Percentiles rank a stretch among this genome's conserved stretches.
Conservation (phyloP, 1,140 invertebrate genomes). For the Penaeus indicus region DNA sequence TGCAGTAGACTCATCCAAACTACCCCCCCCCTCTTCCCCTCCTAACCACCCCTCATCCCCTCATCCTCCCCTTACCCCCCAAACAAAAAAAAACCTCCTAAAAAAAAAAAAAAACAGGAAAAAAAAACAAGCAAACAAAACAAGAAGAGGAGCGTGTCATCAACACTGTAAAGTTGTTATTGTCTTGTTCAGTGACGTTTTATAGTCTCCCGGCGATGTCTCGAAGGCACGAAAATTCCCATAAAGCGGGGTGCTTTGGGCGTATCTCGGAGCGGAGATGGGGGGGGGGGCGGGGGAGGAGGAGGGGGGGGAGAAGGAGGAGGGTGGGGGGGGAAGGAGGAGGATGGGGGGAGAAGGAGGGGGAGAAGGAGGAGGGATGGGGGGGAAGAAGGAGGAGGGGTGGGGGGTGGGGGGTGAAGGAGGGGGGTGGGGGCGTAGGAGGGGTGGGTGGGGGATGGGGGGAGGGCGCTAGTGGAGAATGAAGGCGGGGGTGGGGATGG, state of each 20-base stretch:
- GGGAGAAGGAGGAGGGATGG: neutral
- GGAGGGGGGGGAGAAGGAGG: neutral
- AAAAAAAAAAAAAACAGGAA: neutral
- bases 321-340: neutral
- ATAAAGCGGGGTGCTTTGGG: slow-evolving; percentile 3
- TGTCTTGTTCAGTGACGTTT: slow-evolving; percentile 23
- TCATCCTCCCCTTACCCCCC: neutral
- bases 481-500: too few species aligned
- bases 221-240: neutral
- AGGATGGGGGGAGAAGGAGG: neutral
- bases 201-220: slow-evolving; percentile 20
- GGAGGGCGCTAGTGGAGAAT: too few species aligned
- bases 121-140: neutral
- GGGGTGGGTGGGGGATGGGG: too few species aligned
- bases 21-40: neutral
- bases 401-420: neutral
- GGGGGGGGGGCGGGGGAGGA: neutral
- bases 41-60: neutral
- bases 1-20: neutral
- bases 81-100: neutral
- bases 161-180: slow-evolving; percentile 35
- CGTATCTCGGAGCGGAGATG: neutral
- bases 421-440: too few species aligned
- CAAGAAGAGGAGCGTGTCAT: neutral
- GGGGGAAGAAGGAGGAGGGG: neutral